These are phyloP conservation scores for Mareca penelope DNA, from an alignment of 2,797 vertebrate genomes.

Conservation along the genomic window DNA sequence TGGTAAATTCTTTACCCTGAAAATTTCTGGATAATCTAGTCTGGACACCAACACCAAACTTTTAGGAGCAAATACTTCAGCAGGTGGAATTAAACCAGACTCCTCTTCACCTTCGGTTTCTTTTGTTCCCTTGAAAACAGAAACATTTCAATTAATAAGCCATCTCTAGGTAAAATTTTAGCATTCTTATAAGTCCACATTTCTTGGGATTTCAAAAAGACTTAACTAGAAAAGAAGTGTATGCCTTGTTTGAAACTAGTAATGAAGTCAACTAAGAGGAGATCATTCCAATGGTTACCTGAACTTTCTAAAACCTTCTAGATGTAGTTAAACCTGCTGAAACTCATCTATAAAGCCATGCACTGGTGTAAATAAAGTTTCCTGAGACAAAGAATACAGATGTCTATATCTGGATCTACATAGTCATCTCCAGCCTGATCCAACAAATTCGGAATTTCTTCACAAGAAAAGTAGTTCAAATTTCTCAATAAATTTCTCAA, in stretches of 20 bases:
- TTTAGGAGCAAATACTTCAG: slow-evolving; percentile 97
- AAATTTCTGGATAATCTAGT: slow-evolving; percentile 97
- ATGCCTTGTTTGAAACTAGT: not conserved
- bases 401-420: not conserved
- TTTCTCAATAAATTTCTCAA: not conserved
- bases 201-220: not conserved
- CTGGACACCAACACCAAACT: slow-evolving; percentile 97
- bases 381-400: not conserved
- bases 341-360: not conserved
- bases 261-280: not conserved
- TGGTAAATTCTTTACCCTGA: slow-evolving; percentile 86
- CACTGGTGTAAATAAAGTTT: not conserved
- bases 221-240: not conserved
- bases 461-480: not conserved
- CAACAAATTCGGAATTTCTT: not conserved
- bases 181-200: not conserved
- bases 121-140: slow-evolving; percentile 89
- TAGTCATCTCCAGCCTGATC: not conserved
- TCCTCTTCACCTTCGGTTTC: slow-evolving; percentile 87
- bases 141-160: slow-evolving; percentile 53
- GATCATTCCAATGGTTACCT: not conserved
- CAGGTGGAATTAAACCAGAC: slow-evolving; percentile 92
- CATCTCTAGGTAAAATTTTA: not conserved
- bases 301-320: not conserved
- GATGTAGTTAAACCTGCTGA: not conserved